Base-by-base conservation (phyloP, 2,797 vertebrate species). In the Brachymystax lenok region DNA sequence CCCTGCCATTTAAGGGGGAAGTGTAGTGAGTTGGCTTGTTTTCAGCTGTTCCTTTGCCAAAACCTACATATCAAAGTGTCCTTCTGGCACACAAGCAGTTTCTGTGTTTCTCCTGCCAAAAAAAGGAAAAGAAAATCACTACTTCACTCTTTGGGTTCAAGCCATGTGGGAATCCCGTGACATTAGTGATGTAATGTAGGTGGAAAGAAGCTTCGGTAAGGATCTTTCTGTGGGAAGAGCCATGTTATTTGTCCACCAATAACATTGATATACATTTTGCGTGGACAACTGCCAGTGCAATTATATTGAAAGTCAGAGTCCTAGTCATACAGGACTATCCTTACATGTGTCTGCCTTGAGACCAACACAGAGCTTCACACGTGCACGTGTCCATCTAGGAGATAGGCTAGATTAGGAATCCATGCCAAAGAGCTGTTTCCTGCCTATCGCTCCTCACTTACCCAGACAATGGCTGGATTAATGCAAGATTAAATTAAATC, bases 41-140 rank as follows among this genome's bases (percentile, higher is more conserved):
- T 87, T 93, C 93, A 94, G 82, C 88, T 92, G 91, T 82, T 89
- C 82, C 70, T 84, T 77, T 93, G 93, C 93, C 93, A 93, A 91
- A 93, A 90, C 76, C 84, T 88, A 85, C 86, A 84, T 88, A 88
- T 90, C 83, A 82, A 71, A 87, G 79, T 72, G 84, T 80, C 80
- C 86, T 85, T 76, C 59, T 86, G 74, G 86, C 92, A 89, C 67
- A 83, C 82, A 82, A 84, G 63, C 77, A 80, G 79, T 79, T 77
- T 83, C 82, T 82, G 77, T 46, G 78, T 79, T 76, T 77, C 77
- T 88, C 81, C 88, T 92, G 92, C 91, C 92, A 94, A 90, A 92
- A 92, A 89, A 89, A 85, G 73, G 79, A 40, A 19, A 79, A 82
- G 82, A 83, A 82, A 81, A 77, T 72, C 71, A 81, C 71, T 90